Percentiles rank a stretch among this genome's conserved stretches.
phyloP scores from a whole-genome alignment of 1,140 invertebrate genomes.

The Hesperophylax magnus region DNA sequence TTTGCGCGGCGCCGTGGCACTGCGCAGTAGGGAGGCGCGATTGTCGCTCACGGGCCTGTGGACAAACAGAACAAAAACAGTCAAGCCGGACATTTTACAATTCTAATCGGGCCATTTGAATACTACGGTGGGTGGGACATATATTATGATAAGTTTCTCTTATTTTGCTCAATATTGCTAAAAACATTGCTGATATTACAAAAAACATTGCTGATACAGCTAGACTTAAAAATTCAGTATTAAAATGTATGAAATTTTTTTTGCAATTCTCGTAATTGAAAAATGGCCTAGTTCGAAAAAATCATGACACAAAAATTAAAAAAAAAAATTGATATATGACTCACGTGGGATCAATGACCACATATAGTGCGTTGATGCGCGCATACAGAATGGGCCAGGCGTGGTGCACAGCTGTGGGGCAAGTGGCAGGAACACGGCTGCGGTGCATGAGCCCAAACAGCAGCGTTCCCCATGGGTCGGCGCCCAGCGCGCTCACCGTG shows the following conservation, averaged over 20 bases:
- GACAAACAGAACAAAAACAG: slow-evolving; percentile 47
- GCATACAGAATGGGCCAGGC: slow-evolving; percentile 97
- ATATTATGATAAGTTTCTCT: no score
- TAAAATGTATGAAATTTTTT: no score
- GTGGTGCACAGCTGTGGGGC: slow-evolving; percentile 87
- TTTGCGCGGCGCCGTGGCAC: slow-evolving; percentile 82
- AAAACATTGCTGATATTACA: no score
- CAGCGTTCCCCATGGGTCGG: slow-evolving; percentile 91
- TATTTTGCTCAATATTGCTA: no score
- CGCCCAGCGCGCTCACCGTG: slow-evolving; percentile 61
- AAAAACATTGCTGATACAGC: no score
- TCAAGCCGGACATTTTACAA: slow-evolving; percentile 4
- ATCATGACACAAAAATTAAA: no score
- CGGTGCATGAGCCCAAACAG: slow-evolving; percentile 88
- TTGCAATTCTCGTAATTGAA: no score
- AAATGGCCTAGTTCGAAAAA: no score
- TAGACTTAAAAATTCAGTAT: no score
- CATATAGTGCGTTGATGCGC: slow-evolving; percentile 90
- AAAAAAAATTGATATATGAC: slow-evolving; percentile 58
- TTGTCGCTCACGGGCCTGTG: slow-evolving; percentile 96
- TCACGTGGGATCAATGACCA: slow-evolving; percentile 96
- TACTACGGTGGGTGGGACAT: no score
- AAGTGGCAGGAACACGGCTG: slow-evolving; percentile 82
- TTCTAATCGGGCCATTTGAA: no score
- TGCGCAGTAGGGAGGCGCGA: slow-evolving; percentile 91